Percentiles rank a stretch among this genome's conserved stretches.
These are phyloP conservation scores for Oxygymnocypris stewartii DNA, from an alignment of 2,113 vertebrate genomes.

Conservation along the genomic window DNA sequence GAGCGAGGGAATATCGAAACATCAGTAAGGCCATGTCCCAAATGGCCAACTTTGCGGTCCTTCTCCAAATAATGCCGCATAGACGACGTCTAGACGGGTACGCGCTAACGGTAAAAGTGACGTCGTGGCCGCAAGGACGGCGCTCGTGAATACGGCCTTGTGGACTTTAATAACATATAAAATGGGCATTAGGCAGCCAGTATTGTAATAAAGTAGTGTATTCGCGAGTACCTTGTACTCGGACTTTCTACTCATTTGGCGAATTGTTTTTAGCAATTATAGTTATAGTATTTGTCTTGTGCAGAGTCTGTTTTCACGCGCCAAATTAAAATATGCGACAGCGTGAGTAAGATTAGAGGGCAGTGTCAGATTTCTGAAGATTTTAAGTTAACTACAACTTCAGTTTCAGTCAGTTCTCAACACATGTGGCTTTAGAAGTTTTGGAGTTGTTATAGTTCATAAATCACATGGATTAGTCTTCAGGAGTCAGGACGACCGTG, in stretches of 20 bases:
- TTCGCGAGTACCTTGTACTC: neutral
- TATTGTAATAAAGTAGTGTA: neutral
- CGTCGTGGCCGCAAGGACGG: no score
- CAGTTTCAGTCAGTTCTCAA: neutral
- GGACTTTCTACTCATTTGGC: neutral
- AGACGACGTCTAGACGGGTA: neutral
- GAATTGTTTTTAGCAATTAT: neutral
- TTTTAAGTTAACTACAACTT: neutral
- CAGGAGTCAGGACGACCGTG: neutral
- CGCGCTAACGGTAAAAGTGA: neutral
- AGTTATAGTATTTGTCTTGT: no score
- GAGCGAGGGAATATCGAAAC: neutral
- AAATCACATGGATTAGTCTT: neutral
- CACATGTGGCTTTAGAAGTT: neutral
- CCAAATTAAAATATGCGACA: neutral
- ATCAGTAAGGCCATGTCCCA: neutral
- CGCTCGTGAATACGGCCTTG: neutral
- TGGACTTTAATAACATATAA: neutral
- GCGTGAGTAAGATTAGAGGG: neutral
- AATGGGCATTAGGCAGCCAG: no score
- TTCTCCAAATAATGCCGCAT: neutral
- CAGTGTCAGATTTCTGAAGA: neutral
- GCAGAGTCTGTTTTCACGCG: neutral
- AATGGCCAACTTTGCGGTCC: neutral
- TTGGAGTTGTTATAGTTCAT: neutral